Evolutionary conservation across 2,888 invertebrate genomes (phyloP).

Genomic region (Cremastobaeus sp.): DNA sequence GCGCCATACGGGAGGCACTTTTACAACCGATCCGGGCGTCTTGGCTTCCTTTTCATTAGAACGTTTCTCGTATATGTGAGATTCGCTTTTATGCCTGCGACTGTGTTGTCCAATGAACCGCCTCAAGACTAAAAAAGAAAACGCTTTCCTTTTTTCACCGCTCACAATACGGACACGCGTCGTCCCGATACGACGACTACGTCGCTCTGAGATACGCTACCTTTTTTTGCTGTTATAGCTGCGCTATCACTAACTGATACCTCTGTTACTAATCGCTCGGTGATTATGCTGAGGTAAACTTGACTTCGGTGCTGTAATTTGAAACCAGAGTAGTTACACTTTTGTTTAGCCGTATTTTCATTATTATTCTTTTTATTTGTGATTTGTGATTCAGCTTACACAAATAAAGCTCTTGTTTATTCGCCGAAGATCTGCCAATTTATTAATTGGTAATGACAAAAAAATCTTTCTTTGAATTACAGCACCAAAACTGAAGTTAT

Average conservation of each 20-base stretch:
- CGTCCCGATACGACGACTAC: neutral
- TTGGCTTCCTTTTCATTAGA: conserved; percentile 38
- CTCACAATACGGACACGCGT: conserved; percentile 14
- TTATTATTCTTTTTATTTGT: neutral
- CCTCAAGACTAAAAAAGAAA: conserved; percentile 5
- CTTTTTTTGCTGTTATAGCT: conserved; percentile 14
- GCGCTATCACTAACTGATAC: conserved; percentile 23
- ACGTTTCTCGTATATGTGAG: conserved; percentile 11
- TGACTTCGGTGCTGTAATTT: conserved; percentile 14
- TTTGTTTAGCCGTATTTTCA: neutral
- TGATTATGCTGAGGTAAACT: conserved; percentile 17
- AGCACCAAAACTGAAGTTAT: conserved; percentile 7
- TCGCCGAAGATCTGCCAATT: too few species aligned
- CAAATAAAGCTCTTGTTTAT: too few species aligned
- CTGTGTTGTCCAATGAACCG: conserved; percentile 1
- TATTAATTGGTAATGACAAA: too few species aligned
- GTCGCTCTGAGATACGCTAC: neutral
- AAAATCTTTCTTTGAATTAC: conserved; percentile 1
- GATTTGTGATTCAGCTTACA: too few species aligned
- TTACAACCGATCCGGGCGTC: conserved; percentile 19
- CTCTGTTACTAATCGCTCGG: conserved; percentile 18
- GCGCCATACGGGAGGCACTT: conserved; percentile 37
- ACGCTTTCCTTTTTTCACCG: conserved; percentile 12
- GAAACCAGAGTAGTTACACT: neutral
- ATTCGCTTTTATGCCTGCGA: conserved; percentile 14